Percentiles rank a stretch among this genome's conserved stretches.
These are phyloP conservation scores for Gonatopus flavifemur DNA, from an alignment of 1,140 invertebrate species.

Conservation along the genomic window DNA sequence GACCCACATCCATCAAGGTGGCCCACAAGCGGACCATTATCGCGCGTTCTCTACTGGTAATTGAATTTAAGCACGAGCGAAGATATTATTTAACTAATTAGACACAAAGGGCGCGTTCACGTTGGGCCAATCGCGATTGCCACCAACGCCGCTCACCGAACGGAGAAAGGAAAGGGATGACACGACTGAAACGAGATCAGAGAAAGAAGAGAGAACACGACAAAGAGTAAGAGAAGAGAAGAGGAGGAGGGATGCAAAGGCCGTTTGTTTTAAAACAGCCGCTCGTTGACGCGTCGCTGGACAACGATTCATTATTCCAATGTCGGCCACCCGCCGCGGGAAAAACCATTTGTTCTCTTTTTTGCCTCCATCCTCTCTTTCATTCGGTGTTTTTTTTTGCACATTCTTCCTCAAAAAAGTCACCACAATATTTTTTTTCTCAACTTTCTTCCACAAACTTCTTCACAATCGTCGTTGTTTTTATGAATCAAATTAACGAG, in stretches of 20 bases:
- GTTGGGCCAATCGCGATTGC: conserved; percentile 38
- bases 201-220: no score
- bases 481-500: no score
- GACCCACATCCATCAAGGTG: conserved; percentile 45
- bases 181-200: no score
- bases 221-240: no score
- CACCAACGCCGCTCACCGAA: no score
- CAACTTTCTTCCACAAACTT: no score
- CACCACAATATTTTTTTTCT: no score
- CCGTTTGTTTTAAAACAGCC: conserved; percentile 39
- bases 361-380: not conserved
- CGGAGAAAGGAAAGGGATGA: no score
- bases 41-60: conserved; percentile 48
- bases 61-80: conserved; percentile 56
- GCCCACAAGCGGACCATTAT: conserved; percentile 54
- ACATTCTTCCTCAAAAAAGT: conserved; percentile 2
- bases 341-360: not conserved
- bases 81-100: conserved; percentile 60
- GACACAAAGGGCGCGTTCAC: conserved; percentile 54
- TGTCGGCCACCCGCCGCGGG: conserved; percentile 14
- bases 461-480: no score
- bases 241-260: no score
- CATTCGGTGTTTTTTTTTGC: not conserved
- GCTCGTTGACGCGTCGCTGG: conserved; percentile 32
- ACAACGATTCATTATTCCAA: conserved; percentile 36